phyloP scores from a whole-genome alignment of 2,113 vertebrate genomes.

The Melanerpes formicivorus region DNA sequence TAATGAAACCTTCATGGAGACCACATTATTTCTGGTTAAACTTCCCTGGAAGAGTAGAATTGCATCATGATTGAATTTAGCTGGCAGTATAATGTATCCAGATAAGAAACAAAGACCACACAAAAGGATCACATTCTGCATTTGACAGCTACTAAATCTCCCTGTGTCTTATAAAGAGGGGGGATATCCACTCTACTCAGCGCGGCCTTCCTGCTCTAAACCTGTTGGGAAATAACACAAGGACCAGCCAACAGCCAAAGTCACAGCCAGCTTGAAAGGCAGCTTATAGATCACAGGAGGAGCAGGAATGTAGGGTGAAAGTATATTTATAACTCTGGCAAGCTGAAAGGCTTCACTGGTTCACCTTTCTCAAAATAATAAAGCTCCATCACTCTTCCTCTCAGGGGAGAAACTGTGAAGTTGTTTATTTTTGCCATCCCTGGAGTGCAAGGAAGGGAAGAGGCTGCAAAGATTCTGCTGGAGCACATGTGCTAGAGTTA shows the following conservation, averaged over 20 bases:
- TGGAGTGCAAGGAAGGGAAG: background rate
- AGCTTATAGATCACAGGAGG: background rate
- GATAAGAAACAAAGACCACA: background rate
- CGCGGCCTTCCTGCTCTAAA: background rate
- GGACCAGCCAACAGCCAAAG: background rate
- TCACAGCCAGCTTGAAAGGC: background rate
- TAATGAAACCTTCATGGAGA: background rate
- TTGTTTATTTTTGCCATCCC: background rate
- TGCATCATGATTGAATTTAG: background rate
- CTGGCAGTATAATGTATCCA: background rate
- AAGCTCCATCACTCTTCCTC: background rate
- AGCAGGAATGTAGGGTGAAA: background rate
- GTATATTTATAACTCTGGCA: conserved; percentile 5
- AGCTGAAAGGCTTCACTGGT: background rate
- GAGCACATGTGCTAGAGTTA: background rate
- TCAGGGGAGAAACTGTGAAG: background rate
- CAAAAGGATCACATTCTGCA: background rate
- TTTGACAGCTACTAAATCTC: background rate
- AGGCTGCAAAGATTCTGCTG: background rate
- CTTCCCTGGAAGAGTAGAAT: background rate
- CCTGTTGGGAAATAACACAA: background rate
- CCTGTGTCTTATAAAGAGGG: background rate
- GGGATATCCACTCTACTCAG: background rate
- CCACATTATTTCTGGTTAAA: background rate
- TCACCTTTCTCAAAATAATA: conserved; percentile 32